These are phyloP conservation scores for Emberiza fucata DNA, from an alignment of 2,113 vertebrate species.

Conservation along the genomic window DNA sequence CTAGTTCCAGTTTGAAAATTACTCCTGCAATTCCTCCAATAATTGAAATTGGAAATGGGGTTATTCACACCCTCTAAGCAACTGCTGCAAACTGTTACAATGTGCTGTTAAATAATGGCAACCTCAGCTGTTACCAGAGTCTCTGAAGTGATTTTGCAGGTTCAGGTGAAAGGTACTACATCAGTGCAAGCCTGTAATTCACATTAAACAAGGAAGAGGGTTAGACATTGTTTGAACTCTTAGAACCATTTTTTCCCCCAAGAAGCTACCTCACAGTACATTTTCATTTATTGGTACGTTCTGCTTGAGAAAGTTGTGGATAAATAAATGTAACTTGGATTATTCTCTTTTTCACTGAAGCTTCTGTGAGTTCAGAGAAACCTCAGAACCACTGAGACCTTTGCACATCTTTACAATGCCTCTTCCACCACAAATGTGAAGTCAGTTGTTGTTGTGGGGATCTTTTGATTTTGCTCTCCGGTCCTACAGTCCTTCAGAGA, in stretches of 20 bases:
- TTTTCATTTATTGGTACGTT: not conserved
- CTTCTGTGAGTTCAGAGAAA: not conserved
- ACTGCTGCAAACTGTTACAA: constrained; percentile 3
- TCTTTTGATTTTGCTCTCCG: not conserved
- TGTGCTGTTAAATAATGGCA: constrained; percentile 24
- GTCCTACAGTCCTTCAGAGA: not conserved
- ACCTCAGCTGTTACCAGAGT: not conserved
- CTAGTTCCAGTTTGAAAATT: constrained; percentile 7
- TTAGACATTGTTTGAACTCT: not conserved
- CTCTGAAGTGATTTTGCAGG: constrained; percentile 46
- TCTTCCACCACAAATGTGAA: not conserved
- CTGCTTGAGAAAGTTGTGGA: not conserved
- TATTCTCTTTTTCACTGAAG: not conserved
- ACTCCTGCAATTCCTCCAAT: constrained; percentile 2
- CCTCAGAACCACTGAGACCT: not conserved
- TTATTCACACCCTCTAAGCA: constrained; percentile 33
- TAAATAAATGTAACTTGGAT: not conserved
- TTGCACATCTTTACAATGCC: not conserved
- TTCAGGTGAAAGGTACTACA: not conserved
- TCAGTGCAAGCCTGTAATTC: constrained; percentile 5
- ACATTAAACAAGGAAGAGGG: constrained; percentile 11
- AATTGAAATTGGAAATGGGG: constrained; percentile 15
- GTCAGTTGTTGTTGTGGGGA: not conserved
- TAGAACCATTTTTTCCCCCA: not conserved
- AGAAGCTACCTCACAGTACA: not conserved